Base-by-base conservation (phyloP, 1,140 invertebrate species). In the Eciton burchellii region DNA sequence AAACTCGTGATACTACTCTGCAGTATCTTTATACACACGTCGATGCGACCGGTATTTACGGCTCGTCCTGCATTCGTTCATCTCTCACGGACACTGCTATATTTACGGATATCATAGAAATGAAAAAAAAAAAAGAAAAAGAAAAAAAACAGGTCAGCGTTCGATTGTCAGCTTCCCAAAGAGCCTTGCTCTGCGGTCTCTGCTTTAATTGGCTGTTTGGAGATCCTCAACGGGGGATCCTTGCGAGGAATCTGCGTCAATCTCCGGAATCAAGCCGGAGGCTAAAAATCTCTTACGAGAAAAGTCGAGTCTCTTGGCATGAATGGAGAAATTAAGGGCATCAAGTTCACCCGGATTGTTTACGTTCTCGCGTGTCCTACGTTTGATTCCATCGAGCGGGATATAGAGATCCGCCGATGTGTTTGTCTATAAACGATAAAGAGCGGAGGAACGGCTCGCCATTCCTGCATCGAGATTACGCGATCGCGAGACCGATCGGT, bases 171-270 rank as follows among this genome's bases (percentile, higher is more conserved):
- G 19, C 24, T 59, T 72, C 72, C 11, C n/a, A n/a, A 3, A 14
- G 2, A n/a, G 9, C n/a, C n/a, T n/a, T n/a, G n/a, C n/a, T n/a
- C n/a, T n/a, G n/a, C n/a, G n/a, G n/a, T n/a, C n/a, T 54, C 47
- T 60, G 12, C 59, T 81, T 72, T 72, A 70, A 81, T 81, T 72
- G 24, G 71, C 56, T 49, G 26, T 54, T 52, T 45, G 11, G 57
- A 35, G 16, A 29, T 43, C 16, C 16, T n/a, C n/a, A n/a, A n/a
- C n/a, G n/a, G n/a, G n/a, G 63, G 26, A 19, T 26, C 11, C 6
- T 47, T 73, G 62, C 45, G 45, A 74, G 41, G 70, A 49, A 81
- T 41, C 41, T 74, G 52, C 49, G 47, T 81, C 60, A 70, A 63
- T 60, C 66, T 83, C 24, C 60, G 56, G 72, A 83, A 56, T 56